Conservation (phyloP, 2,797 vertebrate species). For the Tangara arthus region DNA sequence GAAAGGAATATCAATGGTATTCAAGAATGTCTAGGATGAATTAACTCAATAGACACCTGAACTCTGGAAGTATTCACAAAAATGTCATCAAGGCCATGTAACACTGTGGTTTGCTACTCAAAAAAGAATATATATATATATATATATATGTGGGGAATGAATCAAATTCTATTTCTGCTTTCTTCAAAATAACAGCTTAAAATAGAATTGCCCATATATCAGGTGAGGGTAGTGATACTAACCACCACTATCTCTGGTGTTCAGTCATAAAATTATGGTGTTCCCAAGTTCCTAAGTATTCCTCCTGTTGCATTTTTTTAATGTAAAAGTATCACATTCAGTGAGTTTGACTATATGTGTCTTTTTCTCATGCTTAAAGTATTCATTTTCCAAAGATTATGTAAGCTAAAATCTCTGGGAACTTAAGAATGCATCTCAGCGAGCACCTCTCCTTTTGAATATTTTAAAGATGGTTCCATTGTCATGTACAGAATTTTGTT, state of each 20-base stretch:
- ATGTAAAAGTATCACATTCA: neutral
- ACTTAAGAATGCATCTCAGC: neutral
- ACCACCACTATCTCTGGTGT: neutral
- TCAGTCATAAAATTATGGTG: neutral
- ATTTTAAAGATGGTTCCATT: neutral
- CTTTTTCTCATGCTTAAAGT: neutral
- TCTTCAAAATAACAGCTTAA: neutral
- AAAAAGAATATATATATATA: too few relatives aligned
- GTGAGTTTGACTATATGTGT: neutral
- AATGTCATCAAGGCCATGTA: neutral
- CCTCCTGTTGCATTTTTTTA: neutral
- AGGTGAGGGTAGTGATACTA: neutral
- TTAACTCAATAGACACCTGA: neutral
- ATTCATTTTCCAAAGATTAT: neutral
- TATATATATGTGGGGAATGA: fast-evolving
- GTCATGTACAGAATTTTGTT: neutral
- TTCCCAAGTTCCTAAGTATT: neutral
- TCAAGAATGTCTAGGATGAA: neutral
- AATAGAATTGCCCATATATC: neutral
- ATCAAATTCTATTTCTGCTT: neutral
- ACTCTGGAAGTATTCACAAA: neutral
- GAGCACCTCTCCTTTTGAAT: neutral
- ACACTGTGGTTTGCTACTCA: neutral
- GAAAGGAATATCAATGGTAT: neutral
- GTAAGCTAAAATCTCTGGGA: neutral